Evolutionary conservation across 2,888 invertebrate species (phyloP).

Genomic region (Molanna angustata): DNA sequence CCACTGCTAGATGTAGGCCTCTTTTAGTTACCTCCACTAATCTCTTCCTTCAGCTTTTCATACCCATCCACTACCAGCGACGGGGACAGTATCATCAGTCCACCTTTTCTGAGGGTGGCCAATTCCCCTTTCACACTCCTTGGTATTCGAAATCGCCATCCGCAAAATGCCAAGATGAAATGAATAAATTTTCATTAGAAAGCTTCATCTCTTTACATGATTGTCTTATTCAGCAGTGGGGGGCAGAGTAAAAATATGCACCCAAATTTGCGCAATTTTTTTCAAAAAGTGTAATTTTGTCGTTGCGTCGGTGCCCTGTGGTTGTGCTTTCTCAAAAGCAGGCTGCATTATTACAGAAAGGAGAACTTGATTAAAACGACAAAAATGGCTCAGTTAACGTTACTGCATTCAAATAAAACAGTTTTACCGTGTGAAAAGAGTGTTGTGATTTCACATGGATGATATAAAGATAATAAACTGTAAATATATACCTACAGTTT

Average conservation of each 20-base stretch:
- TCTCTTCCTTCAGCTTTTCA: too few relatives aligned
- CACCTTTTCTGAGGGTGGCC: too few relatives aligned
- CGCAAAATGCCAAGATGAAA: background rate
- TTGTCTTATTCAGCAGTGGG: background rate
- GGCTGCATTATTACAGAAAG: background rate
- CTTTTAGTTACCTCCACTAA: too few relatives aligned
- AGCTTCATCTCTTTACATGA: background rate
- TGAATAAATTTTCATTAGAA: background rate
- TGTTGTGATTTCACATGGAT: too few relatives aligned
- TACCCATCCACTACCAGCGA: too few relatives aligned
- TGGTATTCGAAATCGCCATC: background rate
- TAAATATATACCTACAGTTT: too few relatives aligned
- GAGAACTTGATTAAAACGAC: background rate
- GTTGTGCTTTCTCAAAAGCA: background rate
- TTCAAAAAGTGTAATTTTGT: constrained; percentile 1
- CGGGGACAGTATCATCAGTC: too few relatives aligned
- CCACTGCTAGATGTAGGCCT: too few relatives aligned
- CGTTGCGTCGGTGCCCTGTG: background rate
- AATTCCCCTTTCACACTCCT: too few relatives aligned
- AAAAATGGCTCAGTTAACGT: background rate
- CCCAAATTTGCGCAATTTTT: background rate
- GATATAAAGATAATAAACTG: too few relatives aligned
- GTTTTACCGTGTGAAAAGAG: too few relatives aligned
- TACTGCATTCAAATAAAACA: background rate
- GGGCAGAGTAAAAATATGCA: background rate